Base-by-base conservation (phyloP, 2,888 invertebrate genomes). In the Erebia palarica region DNA sequence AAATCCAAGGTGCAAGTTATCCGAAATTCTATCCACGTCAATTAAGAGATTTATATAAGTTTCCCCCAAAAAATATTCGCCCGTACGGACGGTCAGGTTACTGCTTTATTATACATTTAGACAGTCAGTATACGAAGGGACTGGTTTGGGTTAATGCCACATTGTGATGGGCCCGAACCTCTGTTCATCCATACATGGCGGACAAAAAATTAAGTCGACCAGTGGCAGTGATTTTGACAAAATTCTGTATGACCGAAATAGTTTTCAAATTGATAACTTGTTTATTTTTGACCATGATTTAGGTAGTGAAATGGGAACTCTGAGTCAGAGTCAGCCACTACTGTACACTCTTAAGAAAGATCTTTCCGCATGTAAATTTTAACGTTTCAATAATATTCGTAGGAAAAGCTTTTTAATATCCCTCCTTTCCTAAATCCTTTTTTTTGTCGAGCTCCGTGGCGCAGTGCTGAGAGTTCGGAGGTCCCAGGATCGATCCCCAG, bases 21-120 rank as follows among this genome's bases (percentile, higher is more conserved):
- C 65, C 63, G 69, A 67, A 64, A 75, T 75, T 75, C 74, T 71
- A 67, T 68, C 69, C 74, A 73, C 74, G 73, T 75, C 71, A 73
- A 75, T 71, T 71, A 75, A 71, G 73, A 71, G 70, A 73, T 70
- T 16, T 60, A 70, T 72, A 71, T 74, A 60, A 70, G 67, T 65
- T 71, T 75, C 55, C 73, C 57, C 67, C 68, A 75, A 73, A 74
- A 73, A 75, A 36, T 75, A 70, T 70, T 71, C 67, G 68, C 58
- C 70, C 70, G 69, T 69, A 69, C 74, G 68, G 66, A 61, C 74
- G 55, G 69, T 58, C 70, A 68, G 71, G 68, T 75, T 71, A 75
- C 75, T 71, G 65, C 75, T 75, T 75, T 75, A 75, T 75, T 75
- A 75, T 75, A 73, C 75, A 65, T 75, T 69, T 73, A 73, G 71